Conservation (phyloP, 2,888 invertebrate species). For the Autographa gamma region DNA sequence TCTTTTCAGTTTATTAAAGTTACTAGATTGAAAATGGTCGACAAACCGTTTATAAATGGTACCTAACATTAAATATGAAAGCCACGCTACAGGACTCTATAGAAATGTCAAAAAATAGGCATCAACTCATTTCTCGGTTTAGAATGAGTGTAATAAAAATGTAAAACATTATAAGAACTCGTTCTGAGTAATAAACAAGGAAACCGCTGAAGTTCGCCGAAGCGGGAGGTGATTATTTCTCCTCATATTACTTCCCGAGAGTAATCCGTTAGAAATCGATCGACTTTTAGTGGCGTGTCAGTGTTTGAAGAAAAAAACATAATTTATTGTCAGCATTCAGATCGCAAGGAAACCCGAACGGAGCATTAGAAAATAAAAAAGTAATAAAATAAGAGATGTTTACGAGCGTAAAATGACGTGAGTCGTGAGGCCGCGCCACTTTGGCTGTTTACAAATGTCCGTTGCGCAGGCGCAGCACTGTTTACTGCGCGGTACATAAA, state of each 20-base stretch:
- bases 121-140: constrained; percentile 42
- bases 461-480: constrained; percentile 69
- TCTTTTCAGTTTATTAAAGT: too few relatives aligned
- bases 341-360: constrained; percentile 87
- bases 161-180: constrained; percentile 74
- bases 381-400: constrained; percentile 87
- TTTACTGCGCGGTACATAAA: constrained; percentile 70
- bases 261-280: constrained; percentile 89
- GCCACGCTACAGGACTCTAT: constrained; percentile 7
- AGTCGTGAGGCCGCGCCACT: constrained; percentile 81
- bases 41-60: neutral
- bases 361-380: constrained; percentile 87
- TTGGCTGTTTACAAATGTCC: constrained; percentile 77
- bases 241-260: constrained; percentile 84
- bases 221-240: constrained; percentile 82
- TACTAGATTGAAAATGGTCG: too few relatives aligned
- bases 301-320: constrained; percentile 86
- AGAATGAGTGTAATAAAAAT: constrained; percentile 60
- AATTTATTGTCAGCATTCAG: constrained; percentile 88
- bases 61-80: neutral
- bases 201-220: constrained; percentile 85
- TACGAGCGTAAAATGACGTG: constrained; percentile 88
- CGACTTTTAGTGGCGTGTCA: constrained; percentile 88
- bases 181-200: constrained; percentile 86
- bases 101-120: constrained; percentile 37